phyloP scores from a whole-genome alignment of 2,797 vertebrate species.

The Hippocampus kuda region DNA sequence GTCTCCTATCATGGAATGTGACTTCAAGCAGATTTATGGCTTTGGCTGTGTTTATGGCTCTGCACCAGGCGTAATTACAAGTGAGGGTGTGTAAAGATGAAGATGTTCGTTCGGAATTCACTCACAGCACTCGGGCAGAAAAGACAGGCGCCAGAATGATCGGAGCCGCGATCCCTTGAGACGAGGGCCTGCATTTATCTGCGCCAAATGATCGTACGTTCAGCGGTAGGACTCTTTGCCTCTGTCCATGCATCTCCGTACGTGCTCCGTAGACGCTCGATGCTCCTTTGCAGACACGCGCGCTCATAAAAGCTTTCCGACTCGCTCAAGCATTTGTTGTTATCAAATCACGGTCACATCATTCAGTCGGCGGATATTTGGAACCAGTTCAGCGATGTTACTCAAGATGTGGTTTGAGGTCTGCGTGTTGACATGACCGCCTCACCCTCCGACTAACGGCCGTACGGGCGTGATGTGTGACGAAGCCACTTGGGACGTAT shows the following conservation, averaged over 20 bases:
- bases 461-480: no score
- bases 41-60: conserved; percentile 27
- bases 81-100: conserved; percentile 6
- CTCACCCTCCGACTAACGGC: no score
- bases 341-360: not conserved
- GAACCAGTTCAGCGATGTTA: not conserved
- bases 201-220: not conserved
- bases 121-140: not conserved
- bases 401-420: not conserved
- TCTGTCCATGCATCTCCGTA: not conserved
- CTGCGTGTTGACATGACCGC: not conserved
- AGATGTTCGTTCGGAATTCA: not conserved
- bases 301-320: not conserved
- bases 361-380: not conserved
- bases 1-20: conserved; percentile 40
- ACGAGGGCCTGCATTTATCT: not conserved
- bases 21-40: conserved; percentile 42
- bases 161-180: not conserved
- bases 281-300: no score
- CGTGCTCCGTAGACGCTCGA: not conserved
- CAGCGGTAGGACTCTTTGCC: not conserved
- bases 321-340: not conserved
- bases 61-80: conserved; percentile 16
- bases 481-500: no score
- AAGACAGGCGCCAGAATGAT: not conserved